A percentile compares a stretch with the other conserved stretches of the same genome.
phyloP scores from a whole-genome alignment of 2,888 invertebrate genomes.

The Stenotaenia linearis region DNA sequence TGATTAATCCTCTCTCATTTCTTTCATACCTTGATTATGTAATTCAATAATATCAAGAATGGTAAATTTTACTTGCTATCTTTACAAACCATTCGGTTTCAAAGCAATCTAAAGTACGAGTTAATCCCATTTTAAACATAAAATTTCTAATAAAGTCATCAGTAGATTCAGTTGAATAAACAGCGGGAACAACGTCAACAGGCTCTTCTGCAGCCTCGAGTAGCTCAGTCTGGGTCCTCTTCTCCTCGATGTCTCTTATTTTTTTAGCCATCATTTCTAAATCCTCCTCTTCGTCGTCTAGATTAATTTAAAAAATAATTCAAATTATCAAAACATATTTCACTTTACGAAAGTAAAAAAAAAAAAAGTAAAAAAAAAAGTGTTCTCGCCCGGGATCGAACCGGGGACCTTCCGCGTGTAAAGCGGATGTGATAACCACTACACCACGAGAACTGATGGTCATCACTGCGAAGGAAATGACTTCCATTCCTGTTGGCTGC shows the following conservation, averaged over 20 bases:
- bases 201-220: background rate
- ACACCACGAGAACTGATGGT: too few species aligned
- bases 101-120: constrained; percentile 17
- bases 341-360: too few species aligned
- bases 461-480: too few species aligned
- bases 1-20: background rate
- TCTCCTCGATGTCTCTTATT: background rate
- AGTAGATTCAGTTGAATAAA: constrained; percentile 6
- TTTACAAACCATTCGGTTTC: constrained; percentile 28
- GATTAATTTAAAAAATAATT: too few species aligned
- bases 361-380: too few species aligned
- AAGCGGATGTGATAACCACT: too few species aligned
- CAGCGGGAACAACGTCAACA: background rate
- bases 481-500: too few species aligned
- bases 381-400: too few species aligned
- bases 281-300: background rate
- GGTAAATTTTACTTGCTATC: background rate
- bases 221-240: background rate
- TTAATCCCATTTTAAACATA: constrained; percentile 30
- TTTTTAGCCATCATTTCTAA: too few species aligned
- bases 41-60: background rate
- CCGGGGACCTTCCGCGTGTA: too few species aligned
- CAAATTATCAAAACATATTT: too few species aligned
- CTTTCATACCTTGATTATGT: constrained; percentile 9
- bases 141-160: constrained; percentile 30